phyloP scores from a whole-genome alignment of 2,797 vertebrate genomes.

The Gallinago stenura region DNA sequence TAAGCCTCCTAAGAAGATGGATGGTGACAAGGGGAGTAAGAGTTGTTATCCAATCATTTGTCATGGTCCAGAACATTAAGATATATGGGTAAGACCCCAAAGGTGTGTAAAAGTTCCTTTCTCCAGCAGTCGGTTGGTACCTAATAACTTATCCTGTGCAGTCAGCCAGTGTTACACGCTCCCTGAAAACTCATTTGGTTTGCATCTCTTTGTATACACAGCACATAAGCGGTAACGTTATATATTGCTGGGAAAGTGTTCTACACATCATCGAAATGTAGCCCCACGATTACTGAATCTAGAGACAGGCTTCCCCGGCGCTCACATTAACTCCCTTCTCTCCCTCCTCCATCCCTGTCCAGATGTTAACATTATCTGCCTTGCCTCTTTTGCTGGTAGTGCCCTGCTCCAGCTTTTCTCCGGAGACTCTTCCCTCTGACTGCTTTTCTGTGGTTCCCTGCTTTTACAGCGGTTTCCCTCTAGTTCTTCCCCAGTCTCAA shows the following conservation, averaged over 20 bases:
- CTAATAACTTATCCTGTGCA: conserved; percentile 16
- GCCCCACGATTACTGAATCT: not conserved
- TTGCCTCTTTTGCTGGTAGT: not conserved
- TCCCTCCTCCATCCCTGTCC: not conserved
- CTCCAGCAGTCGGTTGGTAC: not conserved
- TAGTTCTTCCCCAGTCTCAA: not conserved
- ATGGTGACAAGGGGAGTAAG: conserved; percentile 70
- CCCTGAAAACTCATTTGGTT: conserved; percentile 37
- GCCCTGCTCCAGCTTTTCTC: not conserved
- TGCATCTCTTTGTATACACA: not conserved
- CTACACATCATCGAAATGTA: not conserved
- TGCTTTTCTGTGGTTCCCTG: not conserved
- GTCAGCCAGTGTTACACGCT: not conserved
- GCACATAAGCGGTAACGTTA: not conserved
- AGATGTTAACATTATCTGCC: not conserved
- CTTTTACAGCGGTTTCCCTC: not conserved
- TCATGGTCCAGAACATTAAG: conserved; percentile 70
- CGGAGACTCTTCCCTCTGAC: not conserved
- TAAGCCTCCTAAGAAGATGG: conserved; percentile 72
- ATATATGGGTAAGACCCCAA: conserved; percentile 46
- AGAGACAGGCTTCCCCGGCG: not conserved
- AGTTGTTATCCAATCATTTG: conserved; percentile 73
- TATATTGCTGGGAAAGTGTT: not conserved
- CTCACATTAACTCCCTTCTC: not conserved
- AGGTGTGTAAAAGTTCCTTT: conserved; percentile 47